Base-by-base conservation (phyloP, 2,113 vertebrate genomes). In the Microcebus murinus region DNA sequence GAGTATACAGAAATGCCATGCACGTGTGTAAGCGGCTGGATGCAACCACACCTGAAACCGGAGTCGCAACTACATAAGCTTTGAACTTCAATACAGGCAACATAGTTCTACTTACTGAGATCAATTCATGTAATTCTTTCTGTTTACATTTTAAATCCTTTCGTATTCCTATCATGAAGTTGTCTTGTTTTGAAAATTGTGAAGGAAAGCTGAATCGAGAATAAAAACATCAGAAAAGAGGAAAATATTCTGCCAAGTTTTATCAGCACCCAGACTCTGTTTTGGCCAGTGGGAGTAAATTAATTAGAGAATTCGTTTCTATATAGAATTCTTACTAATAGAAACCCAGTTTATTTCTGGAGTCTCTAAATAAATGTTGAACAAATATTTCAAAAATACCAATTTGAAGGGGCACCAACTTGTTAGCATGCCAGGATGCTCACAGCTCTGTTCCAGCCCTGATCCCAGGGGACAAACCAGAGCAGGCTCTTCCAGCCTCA, bases 121-220 rank as follows among this genome's bases (percentile, higher is more conserved):
- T 34, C 21, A 74, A 92, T 11, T 50, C 18, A 61, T 83, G 29
- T 48, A 20, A 87, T 59, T 77, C 34, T 77, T 71, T 55, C n/a
- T 55, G 21, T 71, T 86, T 29, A 34, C 50, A 52, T 71, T 55
- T 55, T 36, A 57, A 83, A 77, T 27, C 7, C 55, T 90, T 96
- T 90, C 29, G 9, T 81, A 82, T n/a, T 93, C 71, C 63, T 25
- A 27, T 74, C 45, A 74, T 50, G 20, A 87, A 82, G 21, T 6
- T 39, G 25, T 81, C 84, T 68, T 45, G n/a, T 91, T 92, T 79
- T 61, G 73, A 86, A 94, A 97, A 94, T 39, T 96, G 59, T 92
- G 39, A 90, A 87, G 81, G 82, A 89, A 96, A 90, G 42, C 23
- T 21, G 63, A 90, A 94, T 52, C 31, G 25, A 84, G 29, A 87